Evolutionary conservation across 2,113 vertebrate species (phyloP), one percentile per base, ranked within the genome.

Genomic region (Heterotis niloticus): DNA sequence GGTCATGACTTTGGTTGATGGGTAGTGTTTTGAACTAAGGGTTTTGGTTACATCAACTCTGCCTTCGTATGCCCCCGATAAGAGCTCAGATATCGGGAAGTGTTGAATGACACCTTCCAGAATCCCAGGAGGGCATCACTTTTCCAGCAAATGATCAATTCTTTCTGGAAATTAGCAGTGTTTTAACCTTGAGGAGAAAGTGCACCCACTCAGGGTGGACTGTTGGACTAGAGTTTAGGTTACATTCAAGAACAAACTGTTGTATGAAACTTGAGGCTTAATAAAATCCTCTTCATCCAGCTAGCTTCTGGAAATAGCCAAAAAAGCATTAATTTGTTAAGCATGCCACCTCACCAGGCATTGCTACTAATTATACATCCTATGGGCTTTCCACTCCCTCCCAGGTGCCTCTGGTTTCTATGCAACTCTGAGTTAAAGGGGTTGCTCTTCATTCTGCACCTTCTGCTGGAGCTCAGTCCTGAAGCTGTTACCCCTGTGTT

Each of bases 291-390:
- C 29, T 52, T 20, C 34, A 44, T 18, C 68, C 23, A 52, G 2
- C 68, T 52, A 44, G 20, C 68, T 71, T 44, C 80, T 79, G 81
- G 79, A 84, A 77, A 65, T 73, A 65, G 62, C 51, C 17, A 82
- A 81, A 82, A 82, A 78, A 78, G 82, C 82, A 82, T 85, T 73
- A 44, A 0, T 65, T 76, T 76, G 73, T 28, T 72, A 86, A 86
- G 78, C 59, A 83, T 83, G 82, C 70, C 82, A 44, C 73, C n/a
- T n/a, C n/a, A n/a, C n/a, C n/a, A n/a, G n/a, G n/a, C n/a, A 69
- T 69, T 60, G 68, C 81, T 70, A 62, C 84, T 86, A 85, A 87
- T 87, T 85, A 87, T 84, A 82, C 81, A 79, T 71, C 65, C 56
- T 65, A 60, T 68, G 24, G 70, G 74, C 75, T 83, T 62, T 64